These are phyloP conservation scores for Emmelina monodactyla DNA, from an alignment of 2,888 invertebrate genomes.

Conservation along the genomic window DNA sequence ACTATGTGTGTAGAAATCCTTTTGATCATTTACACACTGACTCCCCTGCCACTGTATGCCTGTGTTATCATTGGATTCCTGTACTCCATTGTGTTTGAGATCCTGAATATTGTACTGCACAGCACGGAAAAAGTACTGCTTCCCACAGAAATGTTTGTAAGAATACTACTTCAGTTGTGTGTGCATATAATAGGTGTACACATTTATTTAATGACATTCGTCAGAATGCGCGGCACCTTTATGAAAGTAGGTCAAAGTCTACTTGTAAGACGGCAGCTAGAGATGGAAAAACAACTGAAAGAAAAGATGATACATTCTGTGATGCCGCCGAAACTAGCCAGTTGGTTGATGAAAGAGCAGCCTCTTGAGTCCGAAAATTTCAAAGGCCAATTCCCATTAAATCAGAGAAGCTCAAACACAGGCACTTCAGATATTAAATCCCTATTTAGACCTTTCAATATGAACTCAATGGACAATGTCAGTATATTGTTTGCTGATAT, in stretches of 20 bases:
- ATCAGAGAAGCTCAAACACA: constrained; percentile 58
- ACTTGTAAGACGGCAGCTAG: constrained; percentile 86
- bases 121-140: constrained; percentile 58
- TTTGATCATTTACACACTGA: constrained; percentile 89
- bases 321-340: constrained; percentile 94
- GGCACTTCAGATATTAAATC: constrained; percentile 77
- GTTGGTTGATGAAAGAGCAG: constrained; percentile 82
- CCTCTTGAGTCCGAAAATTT: constrained; percentile 66
- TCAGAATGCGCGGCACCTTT: constrained; percentile 93
- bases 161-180: constrained; percentile 84
- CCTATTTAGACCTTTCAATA: constrained; percentile 93
- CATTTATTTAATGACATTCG: constrained; percentile 91
- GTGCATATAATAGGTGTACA: constrained; percentile 93
- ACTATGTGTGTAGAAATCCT: constrained; percentile 87
- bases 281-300: constrained; percentile 92
- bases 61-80: constrained; percentile 79
- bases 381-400: constrained; percentile 46
- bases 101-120: constrained; percentile 67
- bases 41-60: constrained; percentile 89
- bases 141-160: constrained; percentile 69
- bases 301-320: constrained; percentile 98
- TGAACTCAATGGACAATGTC: constrained; percentile 96
- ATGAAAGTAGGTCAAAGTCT: constrained; percentile 96
- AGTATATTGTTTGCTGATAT: constrained; percentile 98
- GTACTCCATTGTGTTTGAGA: constrained; percentile 88